Base-by-base conservation (phyloP, 2,113 vertebrate species). In the Orycteropus afer region DNA sequence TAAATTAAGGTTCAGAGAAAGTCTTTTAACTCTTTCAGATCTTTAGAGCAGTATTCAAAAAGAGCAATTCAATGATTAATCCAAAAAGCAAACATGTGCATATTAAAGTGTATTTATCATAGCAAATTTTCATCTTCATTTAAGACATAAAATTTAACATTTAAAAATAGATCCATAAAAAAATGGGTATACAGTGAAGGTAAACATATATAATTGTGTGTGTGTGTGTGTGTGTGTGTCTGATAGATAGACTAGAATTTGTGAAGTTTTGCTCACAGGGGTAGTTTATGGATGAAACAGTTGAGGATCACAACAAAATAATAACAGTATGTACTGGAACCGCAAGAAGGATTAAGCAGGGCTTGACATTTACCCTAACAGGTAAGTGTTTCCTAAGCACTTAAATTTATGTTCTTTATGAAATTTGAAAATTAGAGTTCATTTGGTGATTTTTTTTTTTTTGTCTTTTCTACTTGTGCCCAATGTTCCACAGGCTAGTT, bases 21-120 rank as follows among this genome's bases (percentile, higher is more conserved):
- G 90, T 94, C 49, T 76, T 76, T 97, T 97, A 97, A 97, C 97
- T 97, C 96, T 97, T 97, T 97, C 92, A 79, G 59, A 71, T 77
- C 90, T 95, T 63, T 88, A 89, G 51, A 88, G n/a, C n/a, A 27
- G 42, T 34, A 61, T 78, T 91, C 32, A 61, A 20, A 78, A 79
- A 29, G 51, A 94, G 8, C 29, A 95, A 57, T 83, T 81, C 55
- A 92, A 84, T 8, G 78, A 74, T 89, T 88, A 94, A 94, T 96
- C 22, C 37, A 59, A 96, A 91, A 42, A 85, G 79, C 53, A 95
- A 91, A 87, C 34, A 29, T 55, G n/a, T 47, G 34, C n/a, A 45
- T 49, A 27, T 83, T 92, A 90, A 57, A 51, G 17, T 74, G 91
- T 77, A 90, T 82, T 95, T 94, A 69, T 81, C 63, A n/a, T 18